phyloP scores from a whole-genome alignment of 2,888 invertebrate species.

The Macropis europaea region DNA sequence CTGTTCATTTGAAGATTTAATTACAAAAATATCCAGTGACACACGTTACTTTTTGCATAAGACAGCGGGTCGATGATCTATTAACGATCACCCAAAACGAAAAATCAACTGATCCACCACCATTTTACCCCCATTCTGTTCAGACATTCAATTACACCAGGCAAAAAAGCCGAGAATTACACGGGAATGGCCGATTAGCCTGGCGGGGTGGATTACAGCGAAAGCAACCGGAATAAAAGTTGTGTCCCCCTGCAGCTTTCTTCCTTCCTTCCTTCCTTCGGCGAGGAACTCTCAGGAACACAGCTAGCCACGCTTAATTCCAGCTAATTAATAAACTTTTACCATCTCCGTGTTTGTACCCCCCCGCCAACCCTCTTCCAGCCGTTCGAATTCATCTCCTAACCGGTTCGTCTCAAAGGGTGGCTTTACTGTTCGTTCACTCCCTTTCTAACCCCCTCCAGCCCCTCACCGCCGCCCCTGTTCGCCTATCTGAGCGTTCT shows the following conservation, averaged over 20 bases:
- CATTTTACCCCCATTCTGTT: background rate
- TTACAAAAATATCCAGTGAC: too few species aligned
- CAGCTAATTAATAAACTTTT: constrained; percentile 77
- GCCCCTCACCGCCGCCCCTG: background rate
- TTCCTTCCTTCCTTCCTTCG: constrained; percentile 29
- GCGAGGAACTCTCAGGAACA: constrained; percentile 48
- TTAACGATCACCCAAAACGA: too few species aligned
- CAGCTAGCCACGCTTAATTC: constrained; percentile 70
- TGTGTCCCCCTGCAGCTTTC: constrained; percentile 30
- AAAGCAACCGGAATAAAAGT: constrained; percentile 28
- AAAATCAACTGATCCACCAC: background rate
- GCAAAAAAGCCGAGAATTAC: constrained; percentile 15
- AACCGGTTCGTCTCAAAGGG: constrained; percentile 67
- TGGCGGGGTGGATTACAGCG: constrained; percentile 22
- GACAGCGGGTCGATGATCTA: too few species aligned
- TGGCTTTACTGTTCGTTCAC: constrained; percentile 61
- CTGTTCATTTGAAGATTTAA: too few species aligned
- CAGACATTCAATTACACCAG: constrained; percentile 12
- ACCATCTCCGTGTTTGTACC: constrained; percentile 68
- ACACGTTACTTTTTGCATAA: too few species aligned
- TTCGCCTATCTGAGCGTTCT: too few species aligned
- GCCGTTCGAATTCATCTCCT: constrained; percentile 67
- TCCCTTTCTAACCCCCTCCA: constrained; percentile 39
- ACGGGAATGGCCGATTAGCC: constrained; percentile 34
- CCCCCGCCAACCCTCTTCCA: constrained; percentile 44